phyloP scores from a whole-genome alignment of 1,140 invertebrate genomes.

The Ips nitidus region DNA sequence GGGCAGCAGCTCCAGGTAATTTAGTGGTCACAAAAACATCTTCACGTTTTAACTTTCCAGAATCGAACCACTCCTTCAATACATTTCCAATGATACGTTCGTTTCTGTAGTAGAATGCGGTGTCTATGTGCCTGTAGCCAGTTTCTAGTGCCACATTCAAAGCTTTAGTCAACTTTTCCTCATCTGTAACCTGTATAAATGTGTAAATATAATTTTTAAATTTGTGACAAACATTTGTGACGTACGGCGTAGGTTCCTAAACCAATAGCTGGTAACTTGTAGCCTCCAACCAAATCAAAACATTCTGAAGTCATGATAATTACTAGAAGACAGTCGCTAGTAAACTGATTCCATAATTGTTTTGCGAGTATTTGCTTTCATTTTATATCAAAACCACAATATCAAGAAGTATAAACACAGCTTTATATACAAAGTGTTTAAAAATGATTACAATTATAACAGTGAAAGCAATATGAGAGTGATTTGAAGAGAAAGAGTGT shows the following conservation, averaged over 20 bases:
- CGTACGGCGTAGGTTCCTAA: not conserved
- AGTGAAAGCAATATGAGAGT: too few species aligned
- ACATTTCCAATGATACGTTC: conserved; percentile 75
- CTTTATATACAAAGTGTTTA: too few species aligned
- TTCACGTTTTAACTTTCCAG: conserved; percentile 67
- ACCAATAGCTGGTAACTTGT: conserved; percentile 3
- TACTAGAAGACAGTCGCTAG: too few species aligned
- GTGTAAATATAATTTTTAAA: not conserved
- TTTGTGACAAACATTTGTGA: not conserved
- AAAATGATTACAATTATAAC: too few species aligned
- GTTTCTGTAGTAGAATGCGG: conserved; percentile 74
- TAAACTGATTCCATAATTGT: too few species aligned
- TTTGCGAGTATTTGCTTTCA: too few species aligned
- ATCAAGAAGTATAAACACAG: too few species aligned
- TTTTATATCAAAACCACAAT: too few species aligned
- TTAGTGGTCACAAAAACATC: conserved; percentile 84
- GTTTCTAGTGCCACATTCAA: conserved; percentile 64
- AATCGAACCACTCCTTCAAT: conserved; percentile 70
- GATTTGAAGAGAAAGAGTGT: too few species aligned
- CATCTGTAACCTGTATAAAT: conserved; percentile 35
- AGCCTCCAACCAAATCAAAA: not conserved
- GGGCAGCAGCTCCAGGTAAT: conserved; percentile 58
- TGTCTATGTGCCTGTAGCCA: conserved; percentile 73
- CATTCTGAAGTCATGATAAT: not conserved
- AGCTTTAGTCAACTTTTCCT: conserved; percentile 67